phyloP scores from a whole-genome alignment of 2,113 vertebrate species.

The Thamnophis sirtalis region DNA sequence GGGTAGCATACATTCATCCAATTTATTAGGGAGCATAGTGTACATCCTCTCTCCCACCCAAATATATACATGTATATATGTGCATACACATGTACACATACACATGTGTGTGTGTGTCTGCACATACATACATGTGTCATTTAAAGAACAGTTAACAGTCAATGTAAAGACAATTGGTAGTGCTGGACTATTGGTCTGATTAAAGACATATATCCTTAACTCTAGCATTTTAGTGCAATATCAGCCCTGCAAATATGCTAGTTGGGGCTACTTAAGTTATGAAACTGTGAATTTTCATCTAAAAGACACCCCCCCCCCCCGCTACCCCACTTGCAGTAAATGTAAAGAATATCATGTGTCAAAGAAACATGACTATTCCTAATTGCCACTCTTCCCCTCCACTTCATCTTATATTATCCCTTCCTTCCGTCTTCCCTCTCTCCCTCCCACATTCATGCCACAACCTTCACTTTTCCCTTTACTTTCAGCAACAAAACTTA shows the following conservation, averaged over 20 bases:
- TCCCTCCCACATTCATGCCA: not conserved
- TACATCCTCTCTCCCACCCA: not conserved
- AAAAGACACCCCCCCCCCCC: not conserved
- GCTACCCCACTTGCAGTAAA: not conserved
- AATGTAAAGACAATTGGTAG: not conserved
- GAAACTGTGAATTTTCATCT: not conserved
- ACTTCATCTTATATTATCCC: not conserved
- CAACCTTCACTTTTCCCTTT: conserved; percentile 8
- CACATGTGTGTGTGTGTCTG: too few species aligned
- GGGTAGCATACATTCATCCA: not conserved
- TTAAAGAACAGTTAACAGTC: not conserved
- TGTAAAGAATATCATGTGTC: not conserved
- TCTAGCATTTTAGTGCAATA: not conserved
- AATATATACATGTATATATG: not conserved
- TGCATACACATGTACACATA: not conserved
- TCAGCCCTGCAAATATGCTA: not conserved
- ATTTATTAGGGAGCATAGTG: not conserved
- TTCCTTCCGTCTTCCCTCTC: not conserved
- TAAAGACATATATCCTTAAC: not conserved
- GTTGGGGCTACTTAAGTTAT: not conserved
- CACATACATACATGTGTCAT: not conserved
- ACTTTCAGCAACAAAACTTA: conserved; percentile 43
- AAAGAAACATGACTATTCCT: not conserved
- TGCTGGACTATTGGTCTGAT: not conserved
- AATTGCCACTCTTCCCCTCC: not conserved